A percentile compares a stretch with the other conserved stretches of the same genome.
phyloP scores from a whole-genome alignment of 2,113 vertebrate genomes.

The Ochotona curzoniae region DNA sequence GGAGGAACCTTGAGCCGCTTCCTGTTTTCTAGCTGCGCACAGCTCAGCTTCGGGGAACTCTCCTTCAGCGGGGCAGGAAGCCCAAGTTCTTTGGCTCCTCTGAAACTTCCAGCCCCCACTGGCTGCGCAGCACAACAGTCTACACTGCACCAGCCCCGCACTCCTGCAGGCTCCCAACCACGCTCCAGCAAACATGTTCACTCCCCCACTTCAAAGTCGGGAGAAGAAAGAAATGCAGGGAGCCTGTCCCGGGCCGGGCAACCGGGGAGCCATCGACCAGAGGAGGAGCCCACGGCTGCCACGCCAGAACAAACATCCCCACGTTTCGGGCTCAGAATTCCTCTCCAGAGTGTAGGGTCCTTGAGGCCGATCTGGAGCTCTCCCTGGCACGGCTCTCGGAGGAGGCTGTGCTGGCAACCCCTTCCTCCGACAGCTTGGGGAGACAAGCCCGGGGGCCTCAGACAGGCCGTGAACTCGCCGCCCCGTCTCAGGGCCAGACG shows the following conservation, averaged over 20 bases:
- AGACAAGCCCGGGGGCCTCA: neutral
- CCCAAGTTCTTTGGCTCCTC: neutral
- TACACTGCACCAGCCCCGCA: neutral
- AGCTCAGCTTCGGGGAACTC: neutral
- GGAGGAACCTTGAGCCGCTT: neutral
- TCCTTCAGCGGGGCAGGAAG: neutral
- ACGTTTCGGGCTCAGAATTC: no score
- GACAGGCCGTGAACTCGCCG: neutral
- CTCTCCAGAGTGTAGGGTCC: neutral
- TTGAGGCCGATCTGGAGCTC: neutral
- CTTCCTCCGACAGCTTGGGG: neutral
- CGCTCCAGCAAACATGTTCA: neutral
- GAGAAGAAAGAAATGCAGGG: neutral
- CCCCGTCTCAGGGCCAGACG: no score
- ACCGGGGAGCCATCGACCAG: neutral
- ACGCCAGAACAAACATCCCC: no score
- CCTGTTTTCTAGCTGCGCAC: neutral
- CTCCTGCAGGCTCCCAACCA: neutral
- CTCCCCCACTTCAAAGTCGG: neutral
- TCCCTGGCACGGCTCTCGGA: neutral
- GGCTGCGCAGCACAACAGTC: neutral
- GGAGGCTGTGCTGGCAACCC: neutral
- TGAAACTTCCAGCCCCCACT: neutral
- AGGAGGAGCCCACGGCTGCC: no score
- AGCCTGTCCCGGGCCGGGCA: neutral